phyloP scores from a whole-genome alignment of 1,140 invertebrate genomes.

The Magallana ariakensis region DNA sequence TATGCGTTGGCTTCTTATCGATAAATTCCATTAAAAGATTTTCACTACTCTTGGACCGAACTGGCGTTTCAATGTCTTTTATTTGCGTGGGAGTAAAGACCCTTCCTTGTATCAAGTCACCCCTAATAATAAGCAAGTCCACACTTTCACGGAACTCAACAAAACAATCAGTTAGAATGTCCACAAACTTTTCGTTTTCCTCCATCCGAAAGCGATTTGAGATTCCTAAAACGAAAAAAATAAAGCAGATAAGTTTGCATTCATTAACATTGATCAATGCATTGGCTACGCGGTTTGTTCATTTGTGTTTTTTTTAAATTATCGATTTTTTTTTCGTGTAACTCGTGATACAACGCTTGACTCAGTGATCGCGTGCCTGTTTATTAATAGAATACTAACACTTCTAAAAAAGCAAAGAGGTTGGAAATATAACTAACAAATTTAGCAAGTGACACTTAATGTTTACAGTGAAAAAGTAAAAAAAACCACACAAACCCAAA shows the following conservation, averaged over 20 bases:
- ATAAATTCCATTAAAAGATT: slow-evolving; percentile 2
- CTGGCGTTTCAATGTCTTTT: not conserved
- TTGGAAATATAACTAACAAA: too few relatives aligned
- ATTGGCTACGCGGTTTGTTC: too few relatives aligned
- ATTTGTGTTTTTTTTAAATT: not conserved
- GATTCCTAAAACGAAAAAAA: too few relatives aligned
- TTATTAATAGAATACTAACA: too few relatives aligned
- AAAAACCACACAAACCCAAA: too few relatives aligned
- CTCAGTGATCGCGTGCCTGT: not conserved
- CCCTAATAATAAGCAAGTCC: not conserved
- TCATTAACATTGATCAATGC: too few relatives aligned
- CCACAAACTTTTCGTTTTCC: not conserved
- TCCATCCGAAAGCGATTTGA: not conserved
- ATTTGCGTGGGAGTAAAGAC: not conserved
- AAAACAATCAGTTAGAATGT: not conserved
- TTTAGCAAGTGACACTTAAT: too few relatives aligned
- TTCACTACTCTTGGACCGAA: not conserved
- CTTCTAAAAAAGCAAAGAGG: too few relatives aligned
- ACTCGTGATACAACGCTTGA: not conserved
- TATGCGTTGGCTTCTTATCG: not conserved
- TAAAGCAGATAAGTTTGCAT: too few relatives aligned
- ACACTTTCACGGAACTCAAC: not conserved
- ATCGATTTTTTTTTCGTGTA: not conserved
- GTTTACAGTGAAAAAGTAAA: too few relatives aligned
- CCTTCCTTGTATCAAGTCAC: not conserved